Percentiles rank a stretch among this genome's conserved stretches.
Conservation (phyloP, 2,888 invertebrate species). For the Drosophila anomelani region DNA sequence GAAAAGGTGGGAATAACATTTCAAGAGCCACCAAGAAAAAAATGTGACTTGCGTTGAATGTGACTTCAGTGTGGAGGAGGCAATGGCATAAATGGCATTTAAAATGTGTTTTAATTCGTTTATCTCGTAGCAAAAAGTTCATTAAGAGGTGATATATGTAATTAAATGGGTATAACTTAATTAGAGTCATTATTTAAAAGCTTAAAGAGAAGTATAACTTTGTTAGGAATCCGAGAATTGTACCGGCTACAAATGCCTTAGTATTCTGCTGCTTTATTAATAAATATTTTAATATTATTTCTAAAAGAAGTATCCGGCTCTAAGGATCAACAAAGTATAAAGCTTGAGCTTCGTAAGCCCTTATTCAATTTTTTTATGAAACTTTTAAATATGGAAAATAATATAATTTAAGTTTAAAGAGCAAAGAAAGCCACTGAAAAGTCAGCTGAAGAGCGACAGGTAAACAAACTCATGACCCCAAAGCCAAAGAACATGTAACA, state of each 20-base stretch:
- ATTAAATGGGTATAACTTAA: background rate
- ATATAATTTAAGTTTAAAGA: background rate
- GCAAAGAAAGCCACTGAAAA: background rate
- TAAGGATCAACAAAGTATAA: no score
- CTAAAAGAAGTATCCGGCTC: no score
- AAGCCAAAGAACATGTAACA: constrained; percentile 14
- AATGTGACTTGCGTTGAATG: constrained; percentile 11
- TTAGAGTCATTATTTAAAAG: background rate
- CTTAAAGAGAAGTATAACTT: background rate
- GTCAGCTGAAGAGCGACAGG: constrained; percentile 8
- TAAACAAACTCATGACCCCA: constrained; percentile 19
- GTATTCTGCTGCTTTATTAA: no score
- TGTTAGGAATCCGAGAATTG: background rate
- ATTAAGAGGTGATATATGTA: background rate
- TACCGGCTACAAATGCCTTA: no score
- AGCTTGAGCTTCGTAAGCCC: no score
- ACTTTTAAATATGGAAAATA: background rate
- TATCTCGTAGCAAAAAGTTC: background rate
- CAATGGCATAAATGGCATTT: constrained; percentile 20
- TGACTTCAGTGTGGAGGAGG: constrained; percentile 1
- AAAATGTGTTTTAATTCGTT: constrained; percentile 22
- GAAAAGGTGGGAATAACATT: constrained; percentile 19
- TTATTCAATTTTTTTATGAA: no score
- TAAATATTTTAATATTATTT: no score
- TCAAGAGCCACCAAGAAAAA: constrained; percentile 5